These are phyloP conservation scores for Pitangus sulphuratus DNA, from an alignment of 2,797 vertebrate species.

Conservation along the genomic window DNA sequence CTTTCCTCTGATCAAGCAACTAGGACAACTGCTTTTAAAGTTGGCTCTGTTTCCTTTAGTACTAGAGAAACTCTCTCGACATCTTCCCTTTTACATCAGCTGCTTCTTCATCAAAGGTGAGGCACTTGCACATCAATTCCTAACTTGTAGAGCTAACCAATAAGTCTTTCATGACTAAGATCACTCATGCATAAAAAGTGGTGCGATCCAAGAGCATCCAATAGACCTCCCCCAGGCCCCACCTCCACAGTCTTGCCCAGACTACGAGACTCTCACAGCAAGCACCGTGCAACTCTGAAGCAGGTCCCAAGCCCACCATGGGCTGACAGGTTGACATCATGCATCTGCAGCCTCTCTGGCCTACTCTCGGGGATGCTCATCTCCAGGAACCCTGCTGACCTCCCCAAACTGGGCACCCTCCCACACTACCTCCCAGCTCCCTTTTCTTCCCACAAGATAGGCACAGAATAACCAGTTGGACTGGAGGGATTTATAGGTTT, in stretches of 20 bases:
- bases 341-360: not conserved
- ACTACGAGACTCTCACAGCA: accelerated
- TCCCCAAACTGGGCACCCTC: not conserved
- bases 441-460: not conserved
- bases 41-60: not conserved
- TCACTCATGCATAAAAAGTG: not conserved
- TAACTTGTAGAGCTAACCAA: not conserved
- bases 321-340: not conserved
- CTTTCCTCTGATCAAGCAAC: not conserved
- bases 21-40: not conserved
- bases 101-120: not conserved
- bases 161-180: not conserved
- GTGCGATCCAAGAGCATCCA: not conserved
- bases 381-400: not conserved
- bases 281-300: accelerated
- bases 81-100: not conserved
- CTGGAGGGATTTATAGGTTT: not conserved
- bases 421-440: not conserved
- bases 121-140: not conserved
- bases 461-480: not conserved
- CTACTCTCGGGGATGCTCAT: not conserved
- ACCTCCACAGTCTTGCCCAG: not conserved
- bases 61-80: not conserved
- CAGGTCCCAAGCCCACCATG: not conserved
- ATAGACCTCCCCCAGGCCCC: not conserved